phyloP scores from a whole-genome alignment of 2,888 invertebrate genomes.

The Patella ulyssiponensis region DNA sequence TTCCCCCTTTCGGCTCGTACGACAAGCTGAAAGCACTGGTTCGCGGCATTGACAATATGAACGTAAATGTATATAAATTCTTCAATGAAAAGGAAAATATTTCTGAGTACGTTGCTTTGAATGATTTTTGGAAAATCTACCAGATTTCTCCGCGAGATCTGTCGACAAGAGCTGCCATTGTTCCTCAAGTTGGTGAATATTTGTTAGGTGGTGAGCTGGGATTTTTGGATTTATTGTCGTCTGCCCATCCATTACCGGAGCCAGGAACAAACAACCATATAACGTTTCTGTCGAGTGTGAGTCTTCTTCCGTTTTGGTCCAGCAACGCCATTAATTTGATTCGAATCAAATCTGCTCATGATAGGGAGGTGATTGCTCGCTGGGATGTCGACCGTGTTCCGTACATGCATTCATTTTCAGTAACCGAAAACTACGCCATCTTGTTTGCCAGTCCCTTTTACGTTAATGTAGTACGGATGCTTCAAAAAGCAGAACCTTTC shows the following conservation, averaged over 20 bases:
- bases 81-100: conserved; percentile 30
- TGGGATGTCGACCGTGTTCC: conserved; percentile 59
- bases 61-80: conserved; percentile 60
- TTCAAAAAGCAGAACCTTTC: conserved; percentile 54
- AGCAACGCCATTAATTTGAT: conserved; percentile 53
- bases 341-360: conserved; percentile 49
- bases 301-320: conserved; percentile 50
- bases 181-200: conserved; percentile 35
- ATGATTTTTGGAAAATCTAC: conserved; percentile 67
- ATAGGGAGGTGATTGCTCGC: conserved; percentile 54
- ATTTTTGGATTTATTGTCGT: conserved; percentile 61
- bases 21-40: conserved; percentile 54
- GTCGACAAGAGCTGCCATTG: conserved; percentile 41
- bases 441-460: conserved; percentile 64
- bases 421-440: conserved; percentile 59
- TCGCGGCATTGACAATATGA: conserved; percentile 67
- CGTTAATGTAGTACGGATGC: conserved; percentile 57
- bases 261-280: conserved; percentile 52
- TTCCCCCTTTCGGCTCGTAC: conserved; percentile 53
- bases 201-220: conserved; percentile 22
- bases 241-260: conserved; percentile 67
- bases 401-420: conserved; percentile 68
- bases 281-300: conserved; percentile 59
- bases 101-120: conserved; percentile 54
- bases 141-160: conserved; percentile 46